phyloP scores from a whole-genome alignment of 2,797 vertebrate genomes.

The Eidolon dupreanum region DNA sequence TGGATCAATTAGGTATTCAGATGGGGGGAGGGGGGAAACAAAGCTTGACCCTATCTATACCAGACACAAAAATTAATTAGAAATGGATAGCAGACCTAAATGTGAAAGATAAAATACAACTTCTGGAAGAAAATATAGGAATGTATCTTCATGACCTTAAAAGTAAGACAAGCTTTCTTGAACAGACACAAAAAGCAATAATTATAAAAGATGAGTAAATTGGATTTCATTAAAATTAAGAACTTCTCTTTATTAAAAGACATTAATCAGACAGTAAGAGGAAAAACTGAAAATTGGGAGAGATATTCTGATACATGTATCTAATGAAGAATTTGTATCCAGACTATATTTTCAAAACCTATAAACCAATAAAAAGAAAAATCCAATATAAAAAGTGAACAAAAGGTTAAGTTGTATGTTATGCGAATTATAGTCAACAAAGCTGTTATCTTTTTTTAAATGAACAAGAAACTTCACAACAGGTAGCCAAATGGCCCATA shows the following conservation, averaged over 20 bases:
- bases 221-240: constrained; percentile 37
- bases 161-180: constrained; percentile 16
- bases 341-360: background rate
- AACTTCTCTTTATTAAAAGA: constrained; percentile 5
- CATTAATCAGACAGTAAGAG: background rate
- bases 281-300: background rate
- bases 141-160: background rate
- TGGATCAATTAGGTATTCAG: background rate
- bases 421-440: background rate
- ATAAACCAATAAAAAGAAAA: constrained; percentile 20
- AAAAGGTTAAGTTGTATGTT: background rate
- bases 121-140: background rate
- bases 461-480: background rate
- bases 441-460: background rate
- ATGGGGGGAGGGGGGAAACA: background rate
- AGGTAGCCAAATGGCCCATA: background rate
- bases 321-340: background rate
- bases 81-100: background rate
- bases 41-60: background rate
- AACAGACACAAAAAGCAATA: constrained; percentile 9
- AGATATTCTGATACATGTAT: background rate
- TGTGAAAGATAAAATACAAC: background rate
- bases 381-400: background rate
- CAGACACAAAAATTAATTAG: constrained; percentile 51
- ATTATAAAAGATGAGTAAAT: background rate